Conservation (phyloP, 2,888 invertebrate genomes). For the Campopleginae sp. region DNA sequence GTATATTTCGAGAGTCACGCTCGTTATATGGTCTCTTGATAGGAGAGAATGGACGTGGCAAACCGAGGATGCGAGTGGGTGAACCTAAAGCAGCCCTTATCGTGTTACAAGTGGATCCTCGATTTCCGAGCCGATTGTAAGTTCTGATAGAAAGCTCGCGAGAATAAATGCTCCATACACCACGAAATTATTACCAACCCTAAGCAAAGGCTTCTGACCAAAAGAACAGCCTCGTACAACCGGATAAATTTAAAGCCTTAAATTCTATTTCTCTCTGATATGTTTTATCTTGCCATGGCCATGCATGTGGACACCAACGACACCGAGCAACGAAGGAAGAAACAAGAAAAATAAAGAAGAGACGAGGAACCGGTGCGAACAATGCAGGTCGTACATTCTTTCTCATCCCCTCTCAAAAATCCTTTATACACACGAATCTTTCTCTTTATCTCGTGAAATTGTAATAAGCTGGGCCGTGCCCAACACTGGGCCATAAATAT, state of each 20-base stretch:
- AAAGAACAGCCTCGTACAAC: background rate
- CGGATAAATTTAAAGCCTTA: slow-evolving; percentile 31
- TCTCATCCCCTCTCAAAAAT: slow-evolving; percentile 9
- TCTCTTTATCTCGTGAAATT: slow-evolving; percentile 21
- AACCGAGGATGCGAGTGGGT: slow-evolving; percentile 38
- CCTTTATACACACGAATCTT: slow-evolving; percentile 17
- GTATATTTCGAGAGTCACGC: slow-evolving; percentile 53
- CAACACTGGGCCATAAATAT: background rate
- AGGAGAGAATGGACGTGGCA: slow-evolving; percentile 32
- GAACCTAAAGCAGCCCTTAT: slow-evolving; percentile 69
- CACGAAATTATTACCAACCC: slow-evolving; percentile 64
- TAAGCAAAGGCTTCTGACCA: slow-evolving; percentile 24
- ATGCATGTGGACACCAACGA: background rate
- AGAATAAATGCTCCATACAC: slow-evolving; percentile 66
- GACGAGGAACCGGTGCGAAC: slow-evolving; percentile 25
- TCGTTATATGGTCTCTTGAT: slow-evolving; percentile 56
- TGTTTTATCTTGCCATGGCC: background rate
- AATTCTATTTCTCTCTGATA: slow-evolving; percentile 23
- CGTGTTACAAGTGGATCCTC: slow-evolving; percentile 71
- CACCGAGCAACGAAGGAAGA: background rate
- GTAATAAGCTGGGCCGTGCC: background rate
- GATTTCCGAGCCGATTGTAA: slow-evolving; percentile 69
- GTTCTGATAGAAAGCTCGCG: slow-evolving; percentile 64
- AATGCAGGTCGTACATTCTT: slow-evolving; percentile 46
- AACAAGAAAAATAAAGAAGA: slow-evolving; percentile 30